Percentiles rank a stretch among this genome's conserved stretches.
phyloP scores from a whole-genome alignment of 1,140 invertebrate species.

The Leptinotarsa defecta region DNA sequence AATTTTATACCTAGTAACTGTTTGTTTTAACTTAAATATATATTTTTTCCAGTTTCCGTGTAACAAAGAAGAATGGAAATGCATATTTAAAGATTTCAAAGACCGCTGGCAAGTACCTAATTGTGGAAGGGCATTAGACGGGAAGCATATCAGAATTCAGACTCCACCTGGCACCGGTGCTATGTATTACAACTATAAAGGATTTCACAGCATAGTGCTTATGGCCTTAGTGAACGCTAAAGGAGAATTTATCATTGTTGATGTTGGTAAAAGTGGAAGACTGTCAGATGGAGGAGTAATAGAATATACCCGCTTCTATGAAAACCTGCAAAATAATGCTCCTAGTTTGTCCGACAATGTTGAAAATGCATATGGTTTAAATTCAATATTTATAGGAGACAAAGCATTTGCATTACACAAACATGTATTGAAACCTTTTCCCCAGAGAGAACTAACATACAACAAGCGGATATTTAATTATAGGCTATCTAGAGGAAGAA shows the following conservation, averaged over 20 bases:
- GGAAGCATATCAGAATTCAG: constrained; percentile 4
- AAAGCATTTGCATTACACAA: constrained; percentile 26
- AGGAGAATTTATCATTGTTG: constrained; percentile 21
- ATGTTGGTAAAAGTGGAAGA: constrained; percentile 26
- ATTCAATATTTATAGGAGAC: constrained; percentile 24
- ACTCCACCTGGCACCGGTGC: not conserved
- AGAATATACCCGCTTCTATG: constrained; percentile 1
- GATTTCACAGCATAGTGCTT: not conserved
- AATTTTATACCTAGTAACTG: constrained; percentile 8
- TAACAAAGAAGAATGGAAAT: constrained; percentile 20
- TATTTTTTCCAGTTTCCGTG: constrained; percentile 20
- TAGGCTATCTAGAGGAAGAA: constrained; percentile 13
- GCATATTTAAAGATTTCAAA: constrained; percentile 12
- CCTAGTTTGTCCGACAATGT: not conserved
- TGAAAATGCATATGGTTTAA: constrained; percentile 1
- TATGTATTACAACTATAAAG: not conserved
- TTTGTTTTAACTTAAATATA: constrained; percentile 20
- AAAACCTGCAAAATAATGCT: constrained; percentile 4
- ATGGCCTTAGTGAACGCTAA: constrained; percentile 11
- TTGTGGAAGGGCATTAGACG: not conserved
- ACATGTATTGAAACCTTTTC: constrained; percentile 30
- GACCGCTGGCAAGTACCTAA: not conserved
- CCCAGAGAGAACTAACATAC: constrained; percentile 12
- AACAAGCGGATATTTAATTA: constrained; percentile 24
- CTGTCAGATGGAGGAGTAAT: constrained; percentile 11